These are phyloP conservation scores for Ariopsis seemanni DNA, from an alignment of 2,113 vertebrate genomes.

Conservation along the genomic window DNA sequence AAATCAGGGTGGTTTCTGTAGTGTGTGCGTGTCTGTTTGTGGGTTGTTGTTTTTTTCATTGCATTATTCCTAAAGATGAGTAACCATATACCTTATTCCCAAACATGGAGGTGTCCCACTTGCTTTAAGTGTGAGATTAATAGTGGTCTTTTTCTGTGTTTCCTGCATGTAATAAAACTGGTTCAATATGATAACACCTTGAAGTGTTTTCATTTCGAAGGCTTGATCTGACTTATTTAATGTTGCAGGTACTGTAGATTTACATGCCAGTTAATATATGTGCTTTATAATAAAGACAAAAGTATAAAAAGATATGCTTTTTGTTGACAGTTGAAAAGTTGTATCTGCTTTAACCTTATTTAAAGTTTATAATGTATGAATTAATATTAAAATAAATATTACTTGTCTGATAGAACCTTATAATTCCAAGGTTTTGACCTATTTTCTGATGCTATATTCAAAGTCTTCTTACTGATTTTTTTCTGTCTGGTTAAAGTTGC, in stretches of 20 bases:
- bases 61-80: background rate
- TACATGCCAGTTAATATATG: background rate
- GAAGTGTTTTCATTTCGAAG: background rate
- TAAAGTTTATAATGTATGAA: background rate
- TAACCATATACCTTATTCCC: background rate
- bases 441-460: background rate
- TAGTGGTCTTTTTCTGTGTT: background rate
- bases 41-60: background rate
- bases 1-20: background rate
- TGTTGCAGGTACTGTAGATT: background rate
- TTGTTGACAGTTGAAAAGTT: background rate
- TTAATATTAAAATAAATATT: too few species aligned
- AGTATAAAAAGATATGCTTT: background rate
- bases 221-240: background rate
- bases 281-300: background rate
- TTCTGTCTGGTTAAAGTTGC: background rate
- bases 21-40: too few species aligned
- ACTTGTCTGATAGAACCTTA: background rate
- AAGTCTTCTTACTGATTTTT: background rate
- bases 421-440: background rate
- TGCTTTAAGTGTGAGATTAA: background rate
- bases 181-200: background rate
- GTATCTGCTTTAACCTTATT: background rate
- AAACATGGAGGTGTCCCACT: background rate
- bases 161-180: background rate